phyloP scores from a whole-genome alignment of 2,888 invertebrate genomes.

The Parasteatoda lunata region DNA sequence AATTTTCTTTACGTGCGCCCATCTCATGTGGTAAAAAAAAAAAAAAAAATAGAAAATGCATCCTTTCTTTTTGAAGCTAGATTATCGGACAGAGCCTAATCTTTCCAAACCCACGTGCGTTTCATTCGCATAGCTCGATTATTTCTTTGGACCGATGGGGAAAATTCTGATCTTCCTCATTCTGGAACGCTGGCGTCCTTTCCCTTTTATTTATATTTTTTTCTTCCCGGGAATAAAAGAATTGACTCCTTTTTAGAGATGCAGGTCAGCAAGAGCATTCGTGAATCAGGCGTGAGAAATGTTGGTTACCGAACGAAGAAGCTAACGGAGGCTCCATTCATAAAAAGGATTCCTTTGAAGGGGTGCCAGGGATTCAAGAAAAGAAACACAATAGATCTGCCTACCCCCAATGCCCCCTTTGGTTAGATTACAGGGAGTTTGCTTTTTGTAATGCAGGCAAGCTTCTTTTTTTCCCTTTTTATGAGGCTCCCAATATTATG shows the following conservation, averaged over 20 bases:
- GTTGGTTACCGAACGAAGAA: constrained; percentile 24
- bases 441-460: constrained; percentile 24
- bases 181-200: not conserved
- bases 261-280: constrained; percentile 43
- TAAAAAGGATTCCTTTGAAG: constrained; percentile 36
- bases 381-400: constrained; percentile 13
- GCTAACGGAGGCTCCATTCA: constrained; percentile 33
- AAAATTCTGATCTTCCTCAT: not conserved
- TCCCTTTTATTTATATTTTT: constrained; percentile 7
- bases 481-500: not conserved
- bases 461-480: constrained; percentile 3
- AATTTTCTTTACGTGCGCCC: not conserved
- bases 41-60: not conserved
- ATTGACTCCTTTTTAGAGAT: constrained; percentile 33
- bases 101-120: constrained; percentile 19
- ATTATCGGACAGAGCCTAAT: constrained; percentile 23
- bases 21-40: not conserved
- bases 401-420: constrained; percentile 29
- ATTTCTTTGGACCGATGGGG: constrained; percentile 5
- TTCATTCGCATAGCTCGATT: constrained; percentile 25
- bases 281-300: constrained; percentile 56
- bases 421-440: constrained; percentile 32
- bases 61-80: constrained; percentile 8
- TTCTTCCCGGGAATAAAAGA: not conserved
- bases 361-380: constrained; percentile 18